Base-by-base conservation (phyloP, 2,113 vertebrate species). In the Boleophthalmus pectinirostris region DNA sequence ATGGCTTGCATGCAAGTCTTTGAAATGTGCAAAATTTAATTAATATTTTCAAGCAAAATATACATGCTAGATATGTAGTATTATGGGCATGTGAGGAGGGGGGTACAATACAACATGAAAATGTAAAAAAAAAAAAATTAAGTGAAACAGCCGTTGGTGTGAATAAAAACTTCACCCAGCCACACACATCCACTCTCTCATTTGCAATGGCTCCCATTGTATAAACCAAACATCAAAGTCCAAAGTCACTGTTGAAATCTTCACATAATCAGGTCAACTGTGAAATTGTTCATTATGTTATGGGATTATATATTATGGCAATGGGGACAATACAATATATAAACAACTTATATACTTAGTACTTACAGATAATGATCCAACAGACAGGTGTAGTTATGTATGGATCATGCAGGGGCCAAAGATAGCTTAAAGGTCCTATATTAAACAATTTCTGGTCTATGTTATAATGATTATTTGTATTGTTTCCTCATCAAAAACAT, bases 281-380 rank as follows among this genome's bases (percentile, higher is more conserved):
- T 69, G 75, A 84, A 85, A 83, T 76, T 75, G 81, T 74, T 84
- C 68, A 75, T 56, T 76, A 73, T 85, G 77, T 88, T 85, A 86
- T 82, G 68, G 72, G 76, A 82, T 72, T 64, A 25, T 82, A 76
- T 70, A 87, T 76, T 70, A 21, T 54, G 75, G 72, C 20, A 82
- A 64, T 73, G 10, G 73, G 76, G 70, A 38, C 78, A 86, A 82
- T 75, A 79, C 80, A 79, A 84, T 63, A 81, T 58, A 35, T 38
- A 64, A 21, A 65, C 61, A 24, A 66, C 66, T 76, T 76, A 65
- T 64, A 71, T 57, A 82, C n/a, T 74, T 49, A 49, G 20, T 85
- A 87, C 80, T 87, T 86, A 87, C 77, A 82, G 70, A 78, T 75
- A 77, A 77, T 23, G 77, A 86, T 86, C 69, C 81, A 84, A 78